Percentiles rank a stretch among this genome's conserved stretches.
Evolutionary conservation across 2,888 invertebrate species (phyloP).

Genomic region (Pyrocoelia pectoralis): DNA sequence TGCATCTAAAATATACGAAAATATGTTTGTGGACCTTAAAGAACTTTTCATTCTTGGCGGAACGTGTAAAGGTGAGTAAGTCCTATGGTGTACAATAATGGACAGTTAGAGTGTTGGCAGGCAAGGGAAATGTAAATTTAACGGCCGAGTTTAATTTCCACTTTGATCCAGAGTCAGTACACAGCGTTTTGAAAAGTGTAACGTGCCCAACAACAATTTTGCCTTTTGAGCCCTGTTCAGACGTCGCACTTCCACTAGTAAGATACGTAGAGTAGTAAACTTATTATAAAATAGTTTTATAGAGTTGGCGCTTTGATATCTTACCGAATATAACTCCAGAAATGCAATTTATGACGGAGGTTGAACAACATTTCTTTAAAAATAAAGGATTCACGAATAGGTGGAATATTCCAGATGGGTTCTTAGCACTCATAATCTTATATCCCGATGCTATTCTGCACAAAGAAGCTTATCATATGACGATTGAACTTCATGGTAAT

Average conservation of each 20-base stretch:
- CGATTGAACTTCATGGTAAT: slow-evolving; percentile 68
- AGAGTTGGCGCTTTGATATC: slow-evolving; percentile 64
- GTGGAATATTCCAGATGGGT: slow-evolving; percentile 63
- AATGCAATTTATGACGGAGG: slow-evolving; percentile 62
- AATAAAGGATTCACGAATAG: slow-evolving; percentile 9
- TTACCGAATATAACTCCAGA: slow-evolving; percentile 55
- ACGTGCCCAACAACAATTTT: slow-evolving; percentile 67
- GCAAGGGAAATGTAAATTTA: slow-evolving; percentile 67
- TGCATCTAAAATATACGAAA: slow-evolving; percentile 72
- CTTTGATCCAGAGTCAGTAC: slow-evolving; percentile 79
- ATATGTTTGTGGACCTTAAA: slow-evolving; percentile 69
- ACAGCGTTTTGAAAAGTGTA: slow-evolving; percentile 70
- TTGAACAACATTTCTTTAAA: slow-evolving; percentile 55
- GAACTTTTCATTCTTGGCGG: slow-evolving; percentile 83
- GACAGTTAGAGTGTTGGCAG: slow-evolving; percentile 49
- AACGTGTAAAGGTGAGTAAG: slow-evolving; percentile 46
- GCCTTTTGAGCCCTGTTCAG: slow-evolving; percentile 74
- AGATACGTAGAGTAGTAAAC: slow-evolving; percentile 43
- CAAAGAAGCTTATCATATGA: slow-evolving; percentile 56
- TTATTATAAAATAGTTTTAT: slow-evolving; percentile 4
- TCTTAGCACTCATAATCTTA: slow-evolving; percentile 61
- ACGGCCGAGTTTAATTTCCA: slow-evolving; percentile 82
- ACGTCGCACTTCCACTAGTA: slow-evolving; percentile 49
- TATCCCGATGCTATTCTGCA: slow-evolving; percentile 52
- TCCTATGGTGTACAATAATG: not conserved